Conservation (phyloP, 2,113 vertebrate genomes). For the Noturus placidus region DNA sequence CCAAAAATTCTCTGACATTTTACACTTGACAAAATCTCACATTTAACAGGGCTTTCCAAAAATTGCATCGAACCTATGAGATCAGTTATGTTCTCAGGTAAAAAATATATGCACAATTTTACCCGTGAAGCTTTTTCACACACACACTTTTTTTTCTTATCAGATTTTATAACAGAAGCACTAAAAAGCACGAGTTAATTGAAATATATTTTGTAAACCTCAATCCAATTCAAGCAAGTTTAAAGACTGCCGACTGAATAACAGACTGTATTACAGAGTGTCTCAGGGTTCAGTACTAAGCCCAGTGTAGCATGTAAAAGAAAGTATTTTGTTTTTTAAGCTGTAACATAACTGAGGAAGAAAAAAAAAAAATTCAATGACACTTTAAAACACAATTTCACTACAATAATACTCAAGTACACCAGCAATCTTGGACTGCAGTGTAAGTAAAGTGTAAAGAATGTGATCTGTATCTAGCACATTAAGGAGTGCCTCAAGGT, state of each 20-base stretch:
- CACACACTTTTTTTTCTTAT: background rate
- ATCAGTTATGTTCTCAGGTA: background rate
- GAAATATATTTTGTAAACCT: background rate
- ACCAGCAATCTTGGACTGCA: too few species aligned
- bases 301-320: background rate
- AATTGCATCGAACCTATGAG: background rate
- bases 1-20: background rate
- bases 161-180: background rate
- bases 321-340: background rate
- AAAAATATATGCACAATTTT: background rate
- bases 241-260: background rate
- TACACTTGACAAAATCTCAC: background rate
- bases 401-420: background rate
- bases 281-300: background rate
- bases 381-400: background rate
- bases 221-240: background rate
- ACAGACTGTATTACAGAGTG: background rate
- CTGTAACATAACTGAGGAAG: background rate
- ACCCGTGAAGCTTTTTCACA: background rate
- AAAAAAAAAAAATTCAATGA: background rate
- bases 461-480: background rate
- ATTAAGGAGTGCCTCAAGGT: background rate
- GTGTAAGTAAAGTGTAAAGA: background rate
- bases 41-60: background rate
- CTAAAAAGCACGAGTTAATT: background rate